Evolutionary conservation across 2,888 invertebrate genomes (phyloP).

Genomic region (Hyalella azteca): DNA sequence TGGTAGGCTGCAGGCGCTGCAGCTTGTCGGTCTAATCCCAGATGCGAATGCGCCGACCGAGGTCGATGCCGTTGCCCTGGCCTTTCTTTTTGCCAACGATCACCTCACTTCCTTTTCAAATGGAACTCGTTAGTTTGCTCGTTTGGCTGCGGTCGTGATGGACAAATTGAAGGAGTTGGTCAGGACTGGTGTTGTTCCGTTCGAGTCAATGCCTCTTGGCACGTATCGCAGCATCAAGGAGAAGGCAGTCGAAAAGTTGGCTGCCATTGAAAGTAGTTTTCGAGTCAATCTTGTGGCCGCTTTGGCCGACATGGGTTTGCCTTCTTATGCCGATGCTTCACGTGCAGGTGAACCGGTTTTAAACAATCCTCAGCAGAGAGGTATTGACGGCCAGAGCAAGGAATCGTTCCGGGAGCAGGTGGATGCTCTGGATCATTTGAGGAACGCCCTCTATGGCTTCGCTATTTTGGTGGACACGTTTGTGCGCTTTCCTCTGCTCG

Average conservation of each 20-base stretch:
- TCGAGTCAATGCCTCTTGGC: not conserved
- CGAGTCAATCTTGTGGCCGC: not conserved
- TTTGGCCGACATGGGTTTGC: not conserved
- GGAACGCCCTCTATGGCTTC: not conserved
- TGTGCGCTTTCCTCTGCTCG: not conserved
- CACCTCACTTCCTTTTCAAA: not conserved
- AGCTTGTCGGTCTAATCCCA: not conserved
- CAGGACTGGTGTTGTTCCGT: not conserved
- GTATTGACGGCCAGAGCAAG: not conserved
- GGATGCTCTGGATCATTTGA: not conserved
- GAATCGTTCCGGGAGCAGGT: not conserved
- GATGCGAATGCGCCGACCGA: not conserved
- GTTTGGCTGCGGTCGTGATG: not conserved
- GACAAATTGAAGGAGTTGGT: not conserved
- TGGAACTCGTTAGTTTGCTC: not conserved
- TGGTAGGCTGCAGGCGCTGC: not conserved
- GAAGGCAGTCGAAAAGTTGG: not conserved
- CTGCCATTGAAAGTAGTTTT: not conserved
- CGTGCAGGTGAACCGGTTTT: not conserved
- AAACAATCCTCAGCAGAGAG: not conserved
- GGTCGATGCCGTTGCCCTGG: no score
- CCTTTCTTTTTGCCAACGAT: not conserved
- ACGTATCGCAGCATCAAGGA: not conserved
- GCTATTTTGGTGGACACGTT: not conserved
- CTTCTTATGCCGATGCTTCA: not conserved